Conservation (phyloP, 1,140 invertebrate species). For the Macrobrachium rosenbergii region DNA sequence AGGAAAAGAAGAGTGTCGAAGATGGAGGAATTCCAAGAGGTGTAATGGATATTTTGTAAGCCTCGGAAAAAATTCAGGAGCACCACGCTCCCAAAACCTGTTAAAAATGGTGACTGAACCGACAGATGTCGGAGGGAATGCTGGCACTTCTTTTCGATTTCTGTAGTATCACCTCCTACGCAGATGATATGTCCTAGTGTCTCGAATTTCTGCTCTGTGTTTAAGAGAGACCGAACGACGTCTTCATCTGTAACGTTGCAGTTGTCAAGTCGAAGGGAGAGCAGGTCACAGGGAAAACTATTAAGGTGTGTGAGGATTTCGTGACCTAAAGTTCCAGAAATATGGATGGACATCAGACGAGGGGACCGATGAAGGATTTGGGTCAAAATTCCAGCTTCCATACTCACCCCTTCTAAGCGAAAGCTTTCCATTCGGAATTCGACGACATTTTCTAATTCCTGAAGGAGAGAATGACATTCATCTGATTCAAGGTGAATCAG, state of each 20-base stretch:
- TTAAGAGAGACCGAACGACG: neutral
- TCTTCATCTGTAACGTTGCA: conserved; percentile 16
- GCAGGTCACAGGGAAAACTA: conserved; percentile 1
- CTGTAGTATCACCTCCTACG: neutral
- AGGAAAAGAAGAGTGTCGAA: conserved; percentile 18
- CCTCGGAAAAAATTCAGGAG: conserved; percentile 5
- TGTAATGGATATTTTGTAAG: conserved; percentile 19
- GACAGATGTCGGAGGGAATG: neutral
- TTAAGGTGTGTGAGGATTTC: neutral
- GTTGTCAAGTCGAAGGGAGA: conserved; percentile 10
- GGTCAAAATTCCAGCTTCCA: neutral
- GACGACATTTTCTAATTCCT: neutral
- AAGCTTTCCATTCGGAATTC: conserved; percentile 10
- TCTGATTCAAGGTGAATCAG: neutral
- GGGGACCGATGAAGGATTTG: conserved; percentile 15
- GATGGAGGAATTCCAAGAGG: conserved; percentile 3
- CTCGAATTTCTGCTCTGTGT: neutral
- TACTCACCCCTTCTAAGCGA: conserved; percentile 11
- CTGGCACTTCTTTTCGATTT: neutral
- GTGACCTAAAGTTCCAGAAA: conserved; percentile 10
- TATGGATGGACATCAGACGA: neutral
- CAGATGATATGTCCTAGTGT: conserved; percentile 8
- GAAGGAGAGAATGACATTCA: neutral
- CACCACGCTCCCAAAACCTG: conserved; percentile 10
- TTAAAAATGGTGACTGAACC: neutral